These are phyloP conservation scores for Hypolimnas misippus DNA, from an alignment of 2,888 invertebrate species.

Conservation along the genomic window DNA sequence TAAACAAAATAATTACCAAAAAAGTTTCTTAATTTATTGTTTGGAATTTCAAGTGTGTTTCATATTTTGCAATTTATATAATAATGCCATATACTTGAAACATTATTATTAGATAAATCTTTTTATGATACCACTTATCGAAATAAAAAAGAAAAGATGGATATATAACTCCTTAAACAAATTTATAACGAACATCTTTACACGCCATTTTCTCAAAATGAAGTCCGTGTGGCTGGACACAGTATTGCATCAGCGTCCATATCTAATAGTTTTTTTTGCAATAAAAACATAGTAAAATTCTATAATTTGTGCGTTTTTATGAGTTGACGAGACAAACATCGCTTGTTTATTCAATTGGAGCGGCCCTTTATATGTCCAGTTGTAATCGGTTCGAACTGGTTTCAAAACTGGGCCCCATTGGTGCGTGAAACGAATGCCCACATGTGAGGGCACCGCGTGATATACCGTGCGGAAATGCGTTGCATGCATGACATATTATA, in stretches of 20 bases:
- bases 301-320: slow-evolving; percentile 25
- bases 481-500: slow-evolving; percentile 1
- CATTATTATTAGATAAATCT: too few species aligned
- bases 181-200: too few species aligned
- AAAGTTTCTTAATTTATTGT: too few species aligned
- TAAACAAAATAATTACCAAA: too few species aligned
- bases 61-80: too few species aligned
- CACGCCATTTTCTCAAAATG: too few species aligned
- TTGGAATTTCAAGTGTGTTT: too few species aligned
- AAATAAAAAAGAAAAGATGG: too few species aligned
- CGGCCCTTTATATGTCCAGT: slow-evolving; percentile 58
- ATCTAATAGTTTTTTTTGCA: neutral
- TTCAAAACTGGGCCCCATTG: slow-evolving; percentile 57
- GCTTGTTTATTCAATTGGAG: slow-evolving; percentile 69
- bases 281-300: neutral
- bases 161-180: too few species aligned
- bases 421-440: slow-evolving; percentile 64
- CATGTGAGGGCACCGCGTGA: slow-evolving; percentile 51
- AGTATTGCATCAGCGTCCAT: neutral
- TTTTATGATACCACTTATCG: too few species aligned
- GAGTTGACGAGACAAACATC: slow-evolving; percentile 55
- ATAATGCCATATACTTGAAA: too few species aligned
- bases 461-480: slow-evolving; percentile 6
- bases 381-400: slow-evolving; percentile 48
- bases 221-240: too few species aligned